A percentile compares a stretch with the other conserved stretches of the same genome.
phyloP scores from a whole-genome alignment of 2,113 vertebrate species.

The Motacilla tschutschensis region DNA sequence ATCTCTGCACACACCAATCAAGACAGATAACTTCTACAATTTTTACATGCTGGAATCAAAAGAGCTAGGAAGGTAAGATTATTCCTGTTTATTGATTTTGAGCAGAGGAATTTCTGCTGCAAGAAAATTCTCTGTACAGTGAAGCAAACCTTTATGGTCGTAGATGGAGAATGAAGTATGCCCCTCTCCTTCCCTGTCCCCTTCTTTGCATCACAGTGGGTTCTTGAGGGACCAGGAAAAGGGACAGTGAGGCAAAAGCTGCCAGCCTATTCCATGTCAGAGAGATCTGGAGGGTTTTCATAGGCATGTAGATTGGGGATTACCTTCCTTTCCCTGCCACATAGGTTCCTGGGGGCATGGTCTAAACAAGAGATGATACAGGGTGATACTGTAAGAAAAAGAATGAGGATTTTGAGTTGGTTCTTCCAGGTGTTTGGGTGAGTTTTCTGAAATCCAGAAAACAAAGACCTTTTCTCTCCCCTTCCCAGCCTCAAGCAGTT shows the following conservation, averaged over 20 bases:
- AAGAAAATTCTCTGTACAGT: background rate
- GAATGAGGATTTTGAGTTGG: background rate
- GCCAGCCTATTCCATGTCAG: background rate
- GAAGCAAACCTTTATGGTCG: background rate
- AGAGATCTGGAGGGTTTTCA: background rate
- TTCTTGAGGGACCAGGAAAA: background rate
- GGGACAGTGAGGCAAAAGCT: background rate
- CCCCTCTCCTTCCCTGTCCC: background rate
- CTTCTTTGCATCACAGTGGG: background rate
- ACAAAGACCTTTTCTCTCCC: background rate
- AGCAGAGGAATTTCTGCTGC: background rate
- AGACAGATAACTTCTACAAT: slow-evolving; percentile 78
- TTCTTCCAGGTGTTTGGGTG: background rate
- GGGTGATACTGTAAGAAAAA: background rate
- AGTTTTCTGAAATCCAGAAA: background rate
- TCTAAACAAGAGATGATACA: background rate
- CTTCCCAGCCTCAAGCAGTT: background rate
- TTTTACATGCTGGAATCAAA: slow-evolving; percentile 81
- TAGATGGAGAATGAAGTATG: background rate
- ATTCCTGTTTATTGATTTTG: background rate
- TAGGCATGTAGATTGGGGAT: background rate
- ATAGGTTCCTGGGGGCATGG: background rate
- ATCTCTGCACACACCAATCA: slow-evolving; percentile 82
- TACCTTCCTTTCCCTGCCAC: background rate
- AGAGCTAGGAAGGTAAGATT: slow-evolving; percentile 87